These are phyloP conservation scores for Drosophila nr. perissopoda DNA, from an alignment of 2,888 invertebrate genomes.

Conservation along the genomic window DNA sequence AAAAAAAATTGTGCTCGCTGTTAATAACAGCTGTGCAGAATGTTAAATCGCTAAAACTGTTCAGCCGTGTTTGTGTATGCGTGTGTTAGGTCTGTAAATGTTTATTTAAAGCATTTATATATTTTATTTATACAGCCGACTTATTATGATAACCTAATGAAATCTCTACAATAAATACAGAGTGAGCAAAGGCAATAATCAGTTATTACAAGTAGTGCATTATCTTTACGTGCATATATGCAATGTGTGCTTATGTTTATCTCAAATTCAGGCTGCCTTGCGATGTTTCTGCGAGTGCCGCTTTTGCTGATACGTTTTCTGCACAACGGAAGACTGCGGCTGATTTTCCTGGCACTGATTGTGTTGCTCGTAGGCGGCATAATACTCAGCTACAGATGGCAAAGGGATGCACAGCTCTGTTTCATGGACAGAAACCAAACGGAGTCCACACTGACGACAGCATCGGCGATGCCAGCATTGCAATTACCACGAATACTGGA, in stretches of 20 bases:
- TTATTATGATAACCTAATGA: conserved; percentile 27
- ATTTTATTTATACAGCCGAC: conserved; percentile 8
- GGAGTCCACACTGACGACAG: not conserved
- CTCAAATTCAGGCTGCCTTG: conserved; percentile 7
- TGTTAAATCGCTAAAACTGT: not conserved
- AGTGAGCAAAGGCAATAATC: conserved; percentile 11
- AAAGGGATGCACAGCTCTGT: conserved; percentile 69
- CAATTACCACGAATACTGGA: conserved; percentile 58
- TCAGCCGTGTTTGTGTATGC: not conserved
- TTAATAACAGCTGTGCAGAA: not conserved
- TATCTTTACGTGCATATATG: not conserved
- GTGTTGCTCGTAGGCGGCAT: conserved; percentile 52
- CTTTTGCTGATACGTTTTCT: conserved; percentile 46
- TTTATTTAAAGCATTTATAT: not conserved
- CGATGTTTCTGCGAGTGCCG: conserved; percentile 60
- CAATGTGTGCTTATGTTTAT: not conserved
- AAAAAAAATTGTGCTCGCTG: not conserved
- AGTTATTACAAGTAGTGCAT: not conserved
- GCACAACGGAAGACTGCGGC: conserved; percentile 68
- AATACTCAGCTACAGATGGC: conserved; percentile 50
- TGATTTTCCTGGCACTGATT: conserved; percentile 68
- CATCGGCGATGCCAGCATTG: not conserved
- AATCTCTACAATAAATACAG: conserved; percentile 6
- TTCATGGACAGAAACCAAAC: conserved; percentile 60
- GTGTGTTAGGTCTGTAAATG: not conserved